phyloP scores from a whole-genome alignment of 2,888 invertebrate genomes.

The Stegophylla sp. region DNA sequence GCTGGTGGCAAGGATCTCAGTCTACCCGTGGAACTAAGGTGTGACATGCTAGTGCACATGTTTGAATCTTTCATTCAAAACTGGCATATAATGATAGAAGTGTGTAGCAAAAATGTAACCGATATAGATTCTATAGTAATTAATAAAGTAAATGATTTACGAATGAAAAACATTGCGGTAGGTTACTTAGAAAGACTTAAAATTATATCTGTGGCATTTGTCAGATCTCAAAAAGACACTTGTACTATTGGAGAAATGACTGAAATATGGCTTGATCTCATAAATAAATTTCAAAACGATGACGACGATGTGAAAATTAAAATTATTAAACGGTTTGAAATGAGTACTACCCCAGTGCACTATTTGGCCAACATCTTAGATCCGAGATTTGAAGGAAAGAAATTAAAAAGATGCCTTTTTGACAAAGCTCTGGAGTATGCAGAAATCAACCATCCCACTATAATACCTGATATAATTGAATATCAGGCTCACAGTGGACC shows the following conservation, averaged over 20 bases:
- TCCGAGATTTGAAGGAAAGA: conserved; percentile 5
- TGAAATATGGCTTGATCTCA: conserved; percentile 13
- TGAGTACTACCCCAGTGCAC: neutral
- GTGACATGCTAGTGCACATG: neutral
- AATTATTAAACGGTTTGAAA: neutral
- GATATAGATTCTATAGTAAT: too few relatives aligned
- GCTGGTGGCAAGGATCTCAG: neutral
- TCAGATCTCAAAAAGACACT: conserved; percentile 9
- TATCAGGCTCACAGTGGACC: conserved; percentile 5
- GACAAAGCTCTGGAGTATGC: conserved; percentile 13
- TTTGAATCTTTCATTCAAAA: neutral
- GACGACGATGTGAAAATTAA: neutral
- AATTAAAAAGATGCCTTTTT: neutral
- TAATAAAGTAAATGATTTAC: conserved; percentile 16
- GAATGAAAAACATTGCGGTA: neutral
- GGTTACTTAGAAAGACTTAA: conserved; percentile 13
- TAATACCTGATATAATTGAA: conserved; percentile 10
- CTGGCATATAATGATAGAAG: neutral
- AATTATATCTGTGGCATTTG: conserved; percentile 15
- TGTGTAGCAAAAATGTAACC: conserved; percentile 22
- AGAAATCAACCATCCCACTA: conserved; percentile 2
- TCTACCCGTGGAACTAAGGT: neutral
- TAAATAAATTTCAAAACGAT: conserved; percentile 5
- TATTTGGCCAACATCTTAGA: conserved; percentile 16
- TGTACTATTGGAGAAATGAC: conserved; percentile 13